Conservation (phyloP, 2,888 invertebrate species). For the Seira ritae region DNA sequence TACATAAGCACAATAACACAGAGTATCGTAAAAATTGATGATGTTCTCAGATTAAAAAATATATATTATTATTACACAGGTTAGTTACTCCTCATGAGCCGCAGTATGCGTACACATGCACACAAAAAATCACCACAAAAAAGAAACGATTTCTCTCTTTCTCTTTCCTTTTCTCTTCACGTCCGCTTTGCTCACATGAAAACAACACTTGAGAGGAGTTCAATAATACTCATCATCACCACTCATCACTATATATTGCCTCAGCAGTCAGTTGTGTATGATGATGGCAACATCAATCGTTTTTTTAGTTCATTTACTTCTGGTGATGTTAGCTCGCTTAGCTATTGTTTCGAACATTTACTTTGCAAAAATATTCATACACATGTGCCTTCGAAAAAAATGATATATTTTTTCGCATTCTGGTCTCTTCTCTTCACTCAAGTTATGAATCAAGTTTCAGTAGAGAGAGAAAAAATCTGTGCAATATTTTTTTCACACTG, state of each 20-base stretch:
- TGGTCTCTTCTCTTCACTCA: too few relatives aligned
- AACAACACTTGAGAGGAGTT: constrained; percentile 22
- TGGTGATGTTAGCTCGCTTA: too few relatives aligned
- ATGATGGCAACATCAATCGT: too few relatives aligned
- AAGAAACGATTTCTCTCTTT: constrained; percentile 61
- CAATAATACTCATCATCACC: not conserved
- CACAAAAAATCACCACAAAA: too few relatives aligned
- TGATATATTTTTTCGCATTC: too few relatives aligned
- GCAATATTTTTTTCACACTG: not conserved
- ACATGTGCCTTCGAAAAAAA: not conserved
- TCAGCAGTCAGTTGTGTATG: too few relatives aligned
- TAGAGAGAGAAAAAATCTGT: not conserved
- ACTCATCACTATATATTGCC: constrained; percentile 39
- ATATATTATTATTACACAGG: constrained; percentile 10
- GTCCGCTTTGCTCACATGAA: constrained; percentile 34
- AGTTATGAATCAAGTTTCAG: too few relatives aligned
- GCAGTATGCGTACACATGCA: too few relatives aligned
- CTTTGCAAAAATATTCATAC: not conserved
- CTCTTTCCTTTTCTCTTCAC: constrained; percentile 61
- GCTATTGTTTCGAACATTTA: too few relatives aligned
- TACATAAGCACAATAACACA: not conserved
- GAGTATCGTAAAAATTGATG: not conserved
- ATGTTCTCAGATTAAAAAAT: constrained; percentile 43
- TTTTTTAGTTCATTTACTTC: not conserved
- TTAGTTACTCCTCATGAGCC: not conserved